These are phyloP conservation scores for Helostoma temminkii DNA, from an alignment of 2,797 vertebrate species.

Conservation along the genomic window DNA sequence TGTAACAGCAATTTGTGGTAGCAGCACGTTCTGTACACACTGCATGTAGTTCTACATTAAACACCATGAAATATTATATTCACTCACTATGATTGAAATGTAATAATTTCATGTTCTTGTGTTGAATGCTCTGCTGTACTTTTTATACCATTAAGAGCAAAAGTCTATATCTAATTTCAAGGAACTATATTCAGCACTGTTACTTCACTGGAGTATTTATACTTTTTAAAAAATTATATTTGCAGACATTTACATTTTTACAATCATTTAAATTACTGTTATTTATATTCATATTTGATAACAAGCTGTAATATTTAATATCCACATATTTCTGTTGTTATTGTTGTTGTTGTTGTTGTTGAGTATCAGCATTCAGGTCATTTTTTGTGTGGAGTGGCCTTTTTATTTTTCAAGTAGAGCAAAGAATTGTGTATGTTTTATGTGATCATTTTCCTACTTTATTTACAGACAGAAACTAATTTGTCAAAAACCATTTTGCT, in stretches of 20 bases:
- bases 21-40: not conserved
- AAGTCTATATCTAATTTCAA: constrained; percentile 10
- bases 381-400: not conserved
- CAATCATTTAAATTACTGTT: not conserved
- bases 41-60: not conserved
- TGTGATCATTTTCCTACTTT: not conserved
- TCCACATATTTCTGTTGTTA: too few relatives aligned
- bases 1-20: not conserved
- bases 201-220: not conserved
- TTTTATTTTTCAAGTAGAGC: not conserved
- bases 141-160: not conserved
- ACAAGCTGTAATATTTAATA: too few relatives aligned
- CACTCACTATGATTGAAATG: too few relatives aligned
- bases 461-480: not conserved
- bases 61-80: not conserved
- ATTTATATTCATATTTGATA: not conserved
- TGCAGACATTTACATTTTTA: not conserved
- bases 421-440: not conserved
- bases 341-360: too few relatives aligned
- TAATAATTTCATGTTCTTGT: not conserved
- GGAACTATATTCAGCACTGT: not conserved
- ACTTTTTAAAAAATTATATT: not conserved
- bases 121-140: not conserved
- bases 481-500: not conserved
- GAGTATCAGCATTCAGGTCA: too few relatives aligned